Evolutionary conservation across 2,888 invertebrate genomes (phyloP).

Genomic region (Leptarthrus brevirostris): DNA sequence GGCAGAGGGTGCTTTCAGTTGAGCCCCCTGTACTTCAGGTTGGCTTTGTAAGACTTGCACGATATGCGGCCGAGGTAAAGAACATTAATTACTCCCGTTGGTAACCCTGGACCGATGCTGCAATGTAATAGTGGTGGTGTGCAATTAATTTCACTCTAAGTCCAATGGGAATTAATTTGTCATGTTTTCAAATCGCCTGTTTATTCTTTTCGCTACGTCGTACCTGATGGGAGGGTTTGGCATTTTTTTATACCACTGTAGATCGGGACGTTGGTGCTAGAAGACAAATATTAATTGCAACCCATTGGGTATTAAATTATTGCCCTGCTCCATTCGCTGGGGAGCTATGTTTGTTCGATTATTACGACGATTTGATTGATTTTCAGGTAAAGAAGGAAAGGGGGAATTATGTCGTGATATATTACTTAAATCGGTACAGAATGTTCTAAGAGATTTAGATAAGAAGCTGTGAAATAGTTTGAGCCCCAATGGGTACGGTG

Average conservation of each 20-base stretch:
- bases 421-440: slow-evolving; percentile 15
- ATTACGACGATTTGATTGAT: slow-evolving; percentile 36
- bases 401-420: slow-evolving; percentile 35
- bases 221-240: slow-evolving; percentile 16
- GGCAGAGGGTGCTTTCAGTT: too few species aligned
- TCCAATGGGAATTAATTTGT: slow-evolving; percentile 49
- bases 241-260: slow-evolving; percentile 4
- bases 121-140: slow-evolving; percentile 30
- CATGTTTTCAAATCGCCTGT: slow-evolving; percentile 47
- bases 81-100: slow-evolving; percentile 39
- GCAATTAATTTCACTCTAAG: slow-evolving; percentile 48
- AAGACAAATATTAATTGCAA: slow-evolving; percentile 47
- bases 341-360: slow-evolving; percentile 34
- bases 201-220: slow-evolving; percentile 35
- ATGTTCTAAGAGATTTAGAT: slow-evolving; percentile 4
- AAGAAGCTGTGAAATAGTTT: slow-evolving; percentile 1
- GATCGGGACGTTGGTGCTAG: slow-evolving; percentile 1
- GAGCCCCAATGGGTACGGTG: not conserved
- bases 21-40: too few species aligned
- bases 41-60: too few species aligned
- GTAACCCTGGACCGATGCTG: not conserved
- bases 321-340: slow-evolving; percentile 9
- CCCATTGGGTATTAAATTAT: slow-evolving; percentile 43
- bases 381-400: slow-evolving; percentile 18
- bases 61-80: slow-evolving; percentile 15